A percentile compares a stretch with the other conserved stretches of the same genome.
Conservation (phyloP, 1,140 invertebrate species). For the Trissolcus basalis region DNA sequence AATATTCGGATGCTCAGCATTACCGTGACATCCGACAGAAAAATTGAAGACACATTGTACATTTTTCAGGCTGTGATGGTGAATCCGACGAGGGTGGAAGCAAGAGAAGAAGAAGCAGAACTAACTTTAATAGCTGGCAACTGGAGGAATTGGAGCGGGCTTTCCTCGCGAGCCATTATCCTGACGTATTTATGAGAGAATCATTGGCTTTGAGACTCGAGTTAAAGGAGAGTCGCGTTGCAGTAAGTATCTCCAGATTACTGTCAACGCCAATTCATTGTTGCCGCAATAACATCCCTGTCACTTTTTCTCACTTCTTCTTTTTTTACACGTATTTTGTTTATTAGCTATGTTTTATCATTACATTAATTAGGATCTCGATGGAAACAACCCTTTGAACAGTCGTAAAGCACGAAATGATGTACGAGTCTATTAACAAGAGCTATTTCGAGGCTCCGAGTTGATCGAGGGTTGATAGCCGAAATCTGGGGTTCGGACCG, state of each 20-base stretch:
- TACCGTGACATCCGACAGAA: slow-evolving; percentile 42
- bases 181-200: slow-evolving; percentile 98
- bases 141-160: slow-evolving; percentile 98
- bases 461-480: slow-evolving; percentile 64
- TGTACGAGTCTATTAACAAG: slow-evolving; percentile 26
- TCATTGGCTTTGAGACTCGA: slow-evolving; percentile 95
- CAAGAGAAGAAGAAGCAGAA: slow-evolving; percentile 92
- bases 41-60: slow-evolving; percentile 47
- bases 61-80: slow-evolving; percentile 77
- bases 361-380: background rate
- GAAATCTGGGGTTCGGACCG: slow-evolving; percentile 60
- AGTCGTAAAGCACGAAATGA: slow-evolving; percentile 17
- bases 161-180: slow-evolving; percentile 97
- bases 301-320: slow-evolving; percentile 12
- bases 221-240: slow-evolving; percentile 97
- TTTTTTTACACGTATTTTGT: slow-evolving; percentile 11
- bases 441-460: slow-evolving; percentile 19
- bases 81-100: slow-evolving; percentile 81
- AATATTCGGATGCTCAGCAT: slow-evolving; percentile 45
- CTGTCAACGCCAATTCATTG: slow-evolving; percentile 41
- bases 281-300: slow-evolving; percentile 43
- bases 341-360: slow-evolving; percentile 16
- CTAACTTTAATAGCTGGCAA: slow-evolving; percentile 99
- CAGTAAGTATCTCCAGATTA: slow-evolving; percentile 84
- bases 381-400: background rate